A percentile compares a stretch with the other conserved stretches of the same genome.
phyloP scores from a whole-genome alignment of 2,797 vertebrate genomes.

The Melanotaenia boesemani region DNA sequence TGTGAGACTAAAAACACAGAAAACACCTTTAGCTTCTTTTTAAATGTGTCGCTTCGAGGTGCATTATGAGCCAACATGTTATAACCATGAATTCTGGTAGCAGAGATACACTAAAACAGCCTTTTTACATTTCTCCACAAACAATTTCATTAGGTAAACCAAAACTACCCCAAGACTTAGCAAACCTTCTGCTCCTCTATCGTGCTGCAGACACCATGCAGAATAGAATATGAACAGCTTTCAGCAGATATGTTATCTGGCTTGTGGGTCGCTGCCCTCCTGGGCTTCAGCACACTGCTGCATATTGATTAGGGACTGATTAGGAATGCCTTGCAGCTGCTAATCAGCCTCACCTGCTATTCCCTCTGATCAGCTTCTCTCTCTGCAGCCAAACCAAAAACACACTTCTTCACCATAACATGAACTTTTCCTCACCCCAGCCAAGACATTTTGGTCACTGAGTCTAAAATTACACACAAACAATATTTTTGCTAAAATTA shows the following conservation, averaged over 20 bases:
- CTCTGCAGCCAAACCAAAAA: slow-evolving; percentile 2
- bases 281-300: background rate
- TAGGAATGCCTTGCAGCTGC: background rate
- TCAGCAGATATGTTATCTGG: background rate
- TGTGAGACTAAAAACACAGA: background rate
- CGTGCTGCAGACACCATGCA: background rate
- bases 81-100: background rate
- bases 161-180: background rate
- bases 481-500: too few species aligned
- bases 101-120: background rate
- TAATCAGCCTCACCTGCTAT: slow-evolving; percentile 6
- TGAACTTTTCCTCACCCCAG: background rate
- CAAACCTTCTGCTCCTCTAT: background rate
- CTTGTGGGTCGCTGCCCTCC: background rate
- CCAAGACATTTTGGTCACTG: background rate
- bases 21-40: background rate
- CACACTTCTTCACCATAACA: background rate
- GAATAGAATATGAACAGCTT: background rate
- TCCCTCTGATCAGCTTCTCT: background rate
- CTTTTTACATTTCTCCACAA: too few species aligned
- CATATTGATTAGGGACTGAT: background rate
- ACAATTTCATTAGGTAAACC: too few species aligned
- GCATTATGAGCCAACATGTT: background rate
- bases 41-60: background rate
- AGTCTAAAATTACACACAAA: background rate